These are phyloP conservation scores for Drosophila ercepeae DNA, from an alignment of 1,140 invertebrate species.

Conservation along the genomic window DNA sequence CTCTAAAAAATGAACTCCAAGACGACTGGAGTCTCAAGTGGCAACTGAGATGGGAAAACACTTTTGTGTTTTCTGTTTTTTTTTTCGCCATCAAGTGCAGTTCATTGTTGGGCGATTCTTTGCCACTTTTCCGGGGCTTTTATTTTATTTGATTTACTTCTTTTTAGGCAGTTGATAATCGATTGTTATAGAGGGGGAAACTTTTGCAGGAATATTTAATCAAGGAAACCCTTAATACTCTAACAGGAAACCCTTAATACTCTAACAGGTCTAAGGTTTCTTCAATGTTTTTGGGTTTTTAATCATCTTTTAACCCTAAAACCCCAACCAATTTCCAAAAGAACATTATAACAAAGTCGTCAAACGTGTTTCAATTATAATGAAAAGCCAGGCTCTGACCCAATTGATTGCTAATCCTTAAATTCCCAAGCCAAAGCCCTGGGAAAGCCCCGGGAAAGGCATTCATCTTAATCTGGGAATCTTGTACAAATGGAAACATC, in stretches of 20 bases:
- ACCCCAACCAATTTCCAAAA: too few species aligned
- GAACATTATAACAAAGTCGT: not conserved
- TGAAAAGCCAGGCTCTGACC: conserved; percentile 15
- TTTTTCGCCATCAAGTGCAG: conserved; percentile 60
- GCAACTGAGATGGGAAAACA: conserved; percentile 38
- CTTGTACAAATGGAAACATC: conserved; percentile 38
- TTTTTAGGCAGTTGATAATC: conserved; percentile 23
- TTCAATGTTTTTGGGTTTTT: too few species aligned
- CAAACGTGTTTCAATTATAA: not conserved
- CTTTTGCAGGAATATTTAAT: not conserved
- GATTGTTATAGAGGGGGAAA: conserved; percentile 11
- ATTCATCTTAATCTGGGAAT: conserved; percentile 45
- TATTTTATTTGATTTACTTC: not conserved
- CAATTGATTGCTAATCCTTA: conserved; percentile 43
- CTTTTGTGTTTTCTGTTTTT: conserved; percentile 48
- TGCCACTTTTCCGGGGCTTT: conserved; percentile 8
- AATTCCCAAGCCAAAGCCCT: not conserved
- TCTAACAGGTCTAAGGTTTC: too few species aligned
- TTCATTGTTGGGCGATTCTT: conserved; percentile 71
- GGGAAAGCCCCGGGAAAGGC: conserved; percentile 1
- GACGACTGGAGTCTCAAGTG: conserved; percentile 39
- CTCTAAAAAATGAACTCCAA: conserved; percentile 61
- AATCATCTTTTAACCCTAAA: not conserved
- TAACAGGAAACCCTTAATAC: too few species aligned
- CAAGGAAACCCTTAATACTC: not conserved